Base-by-base conservation (phyloP, 2,888 invertebrate genomes). In the Drosophila falleni region DNA sequence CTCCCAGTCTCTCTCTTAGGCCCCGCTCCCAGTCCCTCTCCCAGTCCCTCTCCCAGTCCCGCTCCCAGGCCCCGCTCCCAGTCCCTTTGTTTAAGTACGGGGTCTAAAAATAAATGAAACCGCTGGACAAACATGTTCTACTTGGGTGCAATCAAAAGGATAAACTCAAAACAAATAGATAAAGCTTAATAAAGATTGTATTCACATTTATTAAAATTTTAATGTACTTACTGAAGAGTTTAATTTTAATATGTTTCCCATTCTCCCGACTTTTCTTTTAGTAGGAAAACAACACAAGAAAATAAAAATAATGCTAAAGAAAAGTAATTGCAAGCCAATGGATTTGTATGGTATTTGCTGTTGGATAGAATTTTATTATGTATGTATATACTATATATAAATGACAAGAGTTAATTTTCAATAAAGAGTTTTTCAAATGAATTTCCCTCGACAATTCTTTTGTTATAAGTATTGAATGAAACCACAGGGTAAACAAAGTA, bases 361-460 rank as follows among this genome's bases (percentile, higher is more conserved):
- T 5, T 42, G 42, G 16, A 11, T 42, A 15, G 11, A 19, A 19
- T 19, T 42, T 41, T 4, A 16, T 13, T n/a, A 44, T 23, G 8
- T 15, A 16, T 9, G n/a, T 26, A 5, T 26, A 26, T 26, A 5
- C n/a, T n/a, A n/a, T 26, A 35, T 37, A 13, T 3, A 5, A 2
- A 37, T 19, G 15, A 9, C 39, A 23, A 49, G 65, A 68, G 74
- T 79, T 74, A 68, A 78, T 63, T 79, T 78, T 62, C 54, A 71
- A 74, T 72, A 76, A 82, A 75, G 63, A 74, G 68, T 72, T 81
- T 74, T 75, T 78, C 62, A 71, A 84, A 80, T 68, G 78, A 75
- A 85, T 81, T 72, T 71, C 68, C n/a, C 26, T 19, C 6, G 19
- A 19, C n/a, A 6, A 31, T 50, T 59, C 31, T 16, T 46, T 54